Base-by-base conservation (phyloP, 2,888 invertebrate genomes). In the Diogma glabrata region DNA sequence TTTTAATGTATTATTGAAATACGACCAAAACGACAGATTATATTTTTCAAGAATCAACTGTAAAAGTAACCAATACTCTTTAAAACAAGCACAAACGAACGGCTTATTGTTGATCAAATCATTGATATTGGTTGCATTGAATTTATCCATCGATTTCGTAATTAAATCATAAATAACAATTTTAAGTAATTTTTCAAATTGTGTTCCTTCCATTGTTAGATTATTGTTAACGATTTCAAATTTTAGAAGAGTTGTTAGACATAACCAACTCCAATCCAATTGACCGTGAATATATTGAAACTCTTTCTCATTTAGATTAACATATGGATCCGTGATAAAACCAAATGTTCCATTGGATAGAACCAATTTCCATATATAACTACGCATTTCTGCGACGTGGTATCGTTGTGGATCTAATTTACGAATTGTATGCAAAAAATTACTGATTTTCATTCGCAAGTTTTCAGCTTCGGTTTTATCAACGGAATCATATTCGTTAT, bases 51-150 rank as follows among this genome's bases (percentile, higher is more conserved):
- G 57, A 1, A 73, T 63, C 22, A 72, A 60, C 56, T 73, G 70
- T 10, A 78, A 54, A 58, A 78, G 65, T 1, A 75, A 60, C 79
- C 80, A 81, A 33, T 75, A 58, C 62, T 79, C 78, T 61, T 75
- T 73, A 4, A 72, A 64, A 56, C 80, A 81, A 12, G 71, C 71
- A 53, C 80, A 81, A 51, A 70, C 70, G 58, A 76, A 80, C 0
- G 77, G 73, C 14, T 72, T 70, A 47, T 63, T 69, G n/a, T 65
- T 62, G 16, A 64, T 57, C n/a, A 76, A 57, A 54, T 75, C 73
- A 4, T 60, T 58, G 4, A 66, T 59, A 24, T 68, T 63, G 38
- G 69, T 67, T 66, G 30, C 33, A 22, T 30, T 33, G 14, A 48
- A 48, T 8, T 33, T 19, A 30, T 22, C 12, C 4, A 48, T 19